These are phyloP conservation scores for Odontesthes bonariensis DNA, from an alignment of 2,113 vertebrate genomes.

Conservation along the genomic window DNA sequence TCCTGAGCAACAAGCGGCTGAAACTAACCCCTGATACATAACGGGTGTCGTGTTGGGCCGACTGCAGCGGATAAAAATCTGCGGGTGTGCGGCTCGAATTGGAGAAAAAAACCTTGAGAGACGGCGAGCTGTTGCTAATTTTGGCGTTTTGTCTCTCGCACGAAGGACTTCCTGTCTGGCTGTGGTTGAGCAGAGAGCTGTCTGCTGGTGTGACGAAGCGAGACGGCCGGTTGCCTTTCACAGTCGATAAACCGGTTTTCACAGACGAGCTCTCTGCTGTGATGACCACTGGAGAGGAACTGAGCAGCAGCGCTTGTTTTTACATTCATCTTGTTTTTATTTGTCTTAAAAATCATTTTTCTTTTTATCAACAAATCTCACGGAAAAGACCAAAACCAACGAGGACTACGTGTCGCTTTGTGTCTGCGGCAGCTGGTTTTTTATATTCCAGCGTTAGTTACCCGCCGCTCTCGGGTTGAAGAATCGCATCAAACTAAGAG, in stretches of 20 bases:
- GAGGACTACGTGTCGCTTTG: too few species aligned
- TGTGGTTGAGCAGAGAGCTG: constrained; percentile 10
- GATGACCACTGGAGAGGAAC: constrained; percentile 25
- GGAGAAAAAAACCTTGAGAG: background rate
- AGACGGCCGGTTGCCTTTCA: background rate
- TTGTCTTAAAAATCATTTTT: constrained; percentile 9
- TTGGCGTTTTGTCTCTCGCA: background rate
- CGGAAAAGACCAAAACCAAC: constrained; percentile 17
- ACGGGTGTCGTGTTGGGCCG: constrained; percentile 17
- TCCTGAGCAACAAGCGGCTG: constrained; percentile 10
- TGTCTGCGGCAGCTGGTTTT: too few species aligned
- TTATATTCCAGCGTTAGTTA: too few species aligned
- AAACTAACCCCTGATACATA: constrained; percentile 41
- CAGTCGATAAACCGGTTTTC: too few species aligned
- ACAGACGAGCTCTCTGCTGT: background rate
- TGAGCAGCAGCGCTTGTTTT: constrained; percentile 44
- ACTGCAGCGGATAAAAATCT: background rate
- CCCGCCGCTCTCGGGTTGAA: too few species aligned
- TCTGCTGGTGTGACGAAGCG: constrained; percentile 38
- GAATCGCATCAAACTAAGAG: too few species aligned
- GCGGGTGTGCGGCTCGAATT: constrained; percentile 4
- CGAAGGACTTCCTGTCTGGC: background rate
- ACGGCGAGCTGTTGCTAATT: too few species aligned
- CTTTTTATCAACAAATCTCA: constrained; percentile 1
- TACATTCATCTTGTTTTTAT: background rate